These are phyloP conservation scores for Theocolax elegans DNA, from an alignment of 1,140 invertebrate genomes.

Conservation along the genomic window DNA sequence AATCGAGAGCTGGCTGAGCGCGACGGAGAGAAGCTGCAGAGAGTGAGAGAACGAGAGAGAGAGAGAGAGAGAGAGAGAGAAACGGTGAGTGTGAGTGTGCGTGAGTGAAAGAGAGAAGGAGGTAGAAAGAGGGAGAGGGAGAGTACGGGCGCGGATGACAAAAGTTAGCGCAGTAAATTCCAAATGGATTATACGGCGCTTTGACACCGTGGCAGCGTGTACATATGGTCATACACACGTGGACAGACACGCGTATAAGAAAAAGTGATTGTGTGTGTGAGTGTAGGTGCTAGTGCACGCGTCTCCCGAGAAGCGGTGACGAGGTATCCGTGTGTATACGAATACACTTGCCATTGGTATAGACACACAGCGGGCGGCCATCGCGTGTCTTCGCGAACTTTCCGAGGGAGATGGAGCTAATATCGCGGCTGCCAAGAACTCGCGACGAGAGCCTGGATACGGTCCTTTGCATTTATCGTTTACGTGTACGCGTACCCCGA, in stretches of 20 bases:
- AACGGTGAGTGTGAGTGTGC: too few species aligned
- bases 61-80: conserved; percentile 6
- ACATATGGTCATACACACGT: not conserved
- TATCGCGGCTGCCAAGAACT: not conserved
- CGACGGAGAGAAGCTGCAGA: not conserved
- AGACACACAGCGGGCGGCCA: too few species aligned
- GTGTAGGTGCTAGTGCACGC: not conserved
- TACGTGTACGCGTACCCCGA: too few species aligned
- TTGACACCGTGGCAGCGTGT: too few species aligned
- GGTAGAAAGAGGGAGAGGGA: not conserved
- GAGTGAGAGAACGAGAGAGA: conserved; percentile 5
- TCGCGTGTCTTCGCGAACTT: too few species aligned
- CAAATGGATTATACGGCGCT: not conserved
- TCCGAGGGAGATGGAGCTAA: too few species aligned
- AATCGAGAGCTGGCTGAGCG: not conserved
- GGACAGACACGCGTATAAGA: not conserved
- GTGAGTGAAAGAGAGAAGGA: not conserved
- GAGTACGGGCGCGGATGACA: not conserved
- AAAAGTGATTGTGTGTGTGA: not conserved
- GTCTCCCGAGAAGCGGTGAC: not conserved
- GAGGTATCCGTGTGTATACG: too few species aligned
- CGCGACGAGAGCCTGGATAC: not conserved
- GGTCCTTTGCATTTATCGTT: too few species aligned
- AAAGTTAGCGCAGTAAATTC: conserved; percentile 13
- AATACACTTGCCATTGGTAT: too few species aligned